These are phyloP conservation scores for Apteryx mantelli DNA, from an alignment of 2,113 vertebrate genomes.

Conservation along the genomic window DNA sequence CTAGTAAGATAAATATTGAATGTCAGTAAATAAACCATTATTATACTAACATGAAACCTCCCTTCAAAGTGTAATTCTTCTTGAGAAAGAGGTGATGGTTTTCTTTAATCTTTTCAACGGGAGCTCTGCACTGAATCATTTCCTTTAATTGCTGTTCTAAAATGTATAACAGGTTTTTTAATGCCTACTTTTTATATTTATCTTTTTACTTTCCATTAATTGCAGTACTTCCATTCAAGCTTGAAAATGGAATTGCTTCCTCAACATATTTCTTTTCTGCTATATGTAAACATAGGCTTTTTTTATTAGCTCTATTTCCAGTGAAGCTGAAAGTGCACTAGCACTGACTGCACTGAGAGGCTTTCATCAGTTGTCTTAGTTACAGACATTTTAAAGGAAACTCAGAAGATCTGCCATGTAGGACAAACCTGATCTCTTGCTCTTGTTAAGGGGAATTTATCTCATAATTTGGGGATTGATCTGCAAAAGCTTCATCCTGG, in stretches of 20 bases:
- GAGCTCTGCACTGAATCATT: slow-evolving; percentile 4
- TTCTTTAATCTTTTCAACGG: slow-evolving; percentile 38
- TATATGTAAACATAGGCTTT: slow-evolving; percentile 24
- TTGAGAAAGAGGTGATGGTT: background rate
- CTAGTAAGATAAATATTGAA: slow-evolving; percentile 53
- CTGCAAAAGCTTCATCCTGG: background rate
- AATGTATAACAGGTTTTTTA: slow-evolving; percentile 34
- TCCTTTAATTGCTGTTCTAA: slow-evolving; percentile 56
- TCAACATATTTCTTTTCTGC: slow-evolving; percentile 13
- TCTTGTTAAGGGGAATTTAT: background rate
- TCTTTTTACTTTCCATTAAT: slow-evolving; percentile 56
- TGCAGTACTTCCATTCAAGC: slow-evolving; percentile 48
- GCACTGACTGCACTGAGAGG: accelerated
- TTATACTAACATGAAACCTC: slow-evolving; percentile 6
- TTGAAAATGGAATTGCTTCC: slow-evolving; percentile 53
- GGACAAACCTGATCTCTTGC: background rate
- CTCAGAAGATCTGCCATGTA: background rate
- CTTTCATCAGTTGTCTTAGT: background rate
- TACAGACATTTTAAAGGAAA: background rate
- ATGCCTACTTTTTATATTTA: slow-evolving; percentile 58
- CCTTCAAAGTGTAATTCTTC: slow-evolving; percentile 40
- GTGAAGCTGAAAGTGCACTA: background rate
- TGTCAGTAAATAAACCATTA: slow-evolving; percentile 48
- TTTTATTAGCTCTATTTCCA: slow-evolving; percentile 29
- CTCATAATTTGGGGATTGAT: accelerated